Conservation (phyloP, 2,888 invertebrate species). For the Brenthis daphne region DNA sequence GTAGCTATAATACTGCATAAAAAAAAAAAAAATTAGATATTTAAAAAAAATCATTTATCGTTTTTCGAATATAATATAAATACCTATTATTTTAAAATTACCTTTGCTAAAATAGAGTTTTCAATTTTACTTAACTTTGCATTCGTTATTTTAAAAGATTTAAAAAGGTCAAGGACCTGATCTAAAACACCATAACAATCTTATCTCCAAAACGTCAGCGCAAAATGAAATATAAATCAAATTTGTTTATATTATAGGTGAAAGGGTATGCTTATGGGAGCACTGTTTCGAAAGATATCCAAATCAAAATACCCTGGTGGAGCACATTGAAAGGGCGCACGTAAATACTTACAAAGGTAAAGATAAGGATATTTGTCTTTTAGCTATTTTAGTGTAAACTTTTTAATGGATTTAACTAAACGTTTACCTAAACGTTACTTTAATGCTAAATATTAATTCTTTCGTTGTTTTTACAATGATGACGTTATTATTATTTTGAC, state of each 20-base stretch:
- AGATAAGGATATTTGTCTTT: conserved; percentile 18
- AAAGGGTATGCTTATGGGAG: conserved; percentile 90
- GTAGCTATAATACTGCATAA: conserved; percentile 45
- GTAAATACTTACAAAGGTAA: conserved; percentile 91
- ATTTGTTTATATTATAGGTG: conserved; percentile 59
- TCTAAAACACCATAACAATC: conserved; percentile 6
- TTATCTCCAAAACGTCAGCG: conserved; percentile 17
- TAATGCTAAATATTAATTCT: too few relatives aligned
- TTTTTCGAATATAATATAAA: too few relatives aligned
- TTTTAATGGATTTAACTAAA: neutral
- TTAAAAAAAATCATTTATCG: too few relatives aligned
- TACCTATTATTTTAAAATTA: too few relatives aligned
- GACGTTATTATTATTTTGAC: too few relatives aligned
- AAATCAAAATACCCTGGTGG: conserved; percentile 89
- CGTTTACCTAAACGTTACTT: too few relatives aligned
- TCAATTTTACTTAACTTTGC: too few relatives aligned
- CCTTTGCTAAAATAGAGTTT: too few relatives aligned
- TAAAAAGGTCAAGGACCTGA: neutral
- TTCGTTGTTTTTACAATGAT: too few relatives aligned
- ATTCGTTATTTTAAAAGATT: neutral
- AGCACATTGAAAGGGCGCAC: conserved; percentile 92
- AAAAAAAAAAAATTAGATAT: too few relatives aligned
- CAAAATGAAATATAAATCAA: conserved; percentile 34
- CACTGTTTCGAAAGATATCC: conserved; percentile 91
- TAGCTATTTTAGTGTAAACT: conserved; percentile 1